Percentiles rank a stretch among this genome's conserved stretches.
phyloP scores from a whole-genome alignment of 2,888 invertebrate species.

The Andrena hattorfiana region DNA sequence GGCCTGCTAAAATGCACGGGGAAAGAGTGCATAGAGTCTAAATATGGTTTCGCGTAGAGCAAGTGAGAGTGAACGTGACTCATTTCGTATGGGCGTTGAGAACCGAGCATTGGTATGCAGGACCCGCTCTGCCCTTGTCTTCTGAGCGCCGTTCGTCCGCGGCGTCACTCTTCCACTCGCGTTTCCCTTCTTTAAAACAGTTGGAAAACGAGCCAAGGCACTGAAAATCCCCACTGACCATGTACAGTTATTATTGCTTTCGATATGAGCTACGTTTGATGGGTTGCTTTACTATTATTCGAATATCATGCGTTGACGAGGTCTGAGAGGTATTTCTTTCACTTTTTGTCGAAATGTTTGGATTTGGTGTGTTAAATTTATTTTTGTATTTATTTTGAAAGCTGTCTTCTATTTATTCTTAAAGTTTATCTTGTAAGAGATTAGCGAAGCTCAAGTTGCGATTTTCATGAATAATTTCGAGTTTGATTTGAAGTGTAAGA shows the following conservation, averaged over 20 bases:
- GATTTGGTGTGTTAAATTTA: no score
- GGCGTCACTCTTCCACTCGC: slow-evolving; percentile 33
- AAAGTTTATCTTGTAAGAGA: no score
- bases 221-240: slow-evolving; percentile 18
- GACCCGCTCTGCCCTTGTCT: slow-evolving; percentile 68
- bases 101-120: slow-evolving; percentile 54
- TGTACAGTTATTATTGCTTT: background rate
- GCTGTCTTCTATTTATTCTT: no score
- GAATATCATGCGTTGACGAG: background rate
- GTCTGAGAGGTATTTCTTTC: no score
- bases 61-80: slow-evolving; percentile 69
- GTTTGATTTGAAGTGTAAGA: no score
- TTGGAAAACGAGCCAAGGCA: slow-evolving; percentile 35
- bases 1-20: slow-evolving; percentile 30
- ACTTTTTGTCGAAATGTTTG: no score
- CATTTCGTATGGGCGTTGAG: slow-evolving; percentile 64
- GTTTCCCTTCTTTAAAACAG: slow-evolving; percentile 40
- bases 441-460: no score
- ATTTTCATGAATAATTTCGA: no score
- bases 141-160: slow-evolving; percentile 31
- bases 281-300: slow-evolving; percentile 9
- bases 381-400: no score
- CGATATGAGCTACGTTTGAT: slow-evolving; percentile 8
- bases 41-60: slow-evolving; percentile 49
- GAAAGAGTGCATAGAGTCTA: slow-evolving; percentile 56